Conservation (phyloP, 2,888 invertebrate genomes). For the Heteromurus nitidus region DNA sequence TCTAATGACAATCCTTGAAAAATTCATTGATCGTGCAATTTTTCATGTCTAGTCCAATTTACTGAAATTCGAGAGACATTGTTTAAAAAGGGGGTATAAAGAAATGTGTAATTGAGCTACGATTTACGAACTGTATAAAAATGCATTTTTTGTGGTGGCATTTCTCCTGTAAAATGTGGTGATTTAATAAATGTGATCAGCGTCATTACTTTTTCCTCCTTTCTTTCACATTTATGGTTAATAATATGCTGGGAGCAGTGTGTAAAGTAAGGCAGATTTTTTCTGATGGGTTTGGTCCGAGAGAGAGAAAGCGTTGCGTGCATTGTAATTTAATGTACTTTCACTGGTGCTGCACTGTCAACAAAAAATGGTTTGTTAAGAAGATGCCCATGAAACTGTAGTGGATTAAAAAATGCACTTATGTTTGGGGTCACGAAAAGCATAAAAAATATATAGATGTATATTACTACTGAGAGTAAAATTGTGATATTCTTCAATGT, state of each 20-base stretch:
- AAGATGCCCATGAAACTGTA: background rate
- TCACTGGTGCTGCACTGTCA: constrained; percentile 39
- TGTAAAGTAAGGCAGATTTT: background rate
- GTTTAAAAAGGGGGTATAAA: background rate
- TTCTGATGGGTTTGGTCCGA: too few relatives aligned
- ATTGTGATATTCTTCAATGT: constrained; percentile 59
- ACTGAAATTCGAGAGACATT: background rate
- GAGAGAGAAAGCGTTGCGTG: background rate
- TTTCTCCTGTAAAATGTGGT: background rate
- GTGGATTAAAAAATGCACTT: background rate
- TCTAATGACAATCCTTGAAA: constrained; percentile 6
- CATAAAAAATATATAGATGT: background rate
- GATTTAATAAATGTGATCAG: constrained; percentile 26
- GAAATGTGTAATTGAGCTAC: background rate
- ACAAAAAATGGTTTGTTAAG: constrained; percentile 19
- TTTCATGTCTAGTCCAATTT: constrained; percentile 29
- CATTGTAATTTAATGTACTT: background rate
- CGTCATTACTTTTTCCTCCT: background rate
- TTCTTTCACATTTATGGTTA: constrained; percentile 13
- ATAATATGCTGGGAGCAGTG: background rate
- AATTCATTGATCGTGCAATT: constrained; percentile 27
- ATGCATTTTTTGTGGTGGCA: background rate
- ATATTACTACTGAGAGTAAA: constrained; percentile 37
- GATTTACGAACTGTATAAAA: background rate
- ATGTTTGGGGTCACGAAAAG: background rate